These are phyloP conservation scores for Pseudocheirus occidentalis DNA, from an alignment of 2,797 vertebrate species.

Conservation along the genomic window DNA sequence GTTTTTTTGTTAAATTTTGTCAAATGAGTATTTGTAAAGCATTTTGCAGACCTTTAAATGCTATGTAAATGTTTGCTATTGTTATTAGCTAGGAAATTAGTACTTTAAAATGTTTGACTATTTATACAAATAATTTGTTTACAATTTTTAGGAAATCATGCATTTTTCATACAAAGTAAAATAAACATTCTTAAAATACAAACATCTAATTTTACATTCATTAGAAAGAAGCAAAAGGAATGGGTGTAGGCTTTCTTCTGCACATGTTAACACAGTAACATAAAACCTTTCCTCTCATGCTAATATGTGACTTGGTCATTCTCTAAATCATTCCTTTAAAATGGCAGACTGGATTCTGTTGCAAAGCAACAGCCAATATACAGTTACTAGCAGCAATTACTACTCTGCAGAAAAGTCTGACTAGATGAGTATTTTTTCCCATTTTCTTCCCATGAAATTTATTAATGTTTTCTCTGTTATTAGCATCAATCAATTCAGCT, in stretches of 20 bases:
- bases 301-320: neutral
- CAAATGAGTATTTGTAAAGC: neutral
- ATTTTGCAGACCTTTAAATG: neutral
- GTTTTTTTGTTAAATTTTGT: neutral
- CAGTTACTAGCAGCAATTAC: neutral
- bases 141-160: neutral
- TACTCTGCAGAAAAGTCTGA: neutral
- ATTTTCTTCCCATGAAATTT: neutral
- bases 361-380: constrained; percentile 8
- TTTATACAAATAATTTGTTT: neutral
- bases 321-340: neutral
- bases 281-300: neutral
- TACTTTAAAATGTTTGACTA: neutral
- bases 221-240: neutral
- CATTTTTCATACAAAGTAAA: neutral
- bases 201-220: neutral
- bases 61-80: neutral
- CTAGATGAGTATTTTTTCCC: neutral
- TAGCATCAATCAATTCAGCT: neutral
- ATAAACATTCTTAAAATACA: neutral
- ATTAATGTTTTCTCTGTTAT: neutral
- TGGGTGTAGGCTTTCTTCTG: neutral
- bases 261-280: too few relatives aligned
- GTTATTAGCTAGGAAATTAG: neutral
- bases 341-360: neutral